These are phyloP conservation scores for Trididemnum miniatum DNA, from an alignment of 23 tunicate genomes.

Conservation along the genomic window DNA sequence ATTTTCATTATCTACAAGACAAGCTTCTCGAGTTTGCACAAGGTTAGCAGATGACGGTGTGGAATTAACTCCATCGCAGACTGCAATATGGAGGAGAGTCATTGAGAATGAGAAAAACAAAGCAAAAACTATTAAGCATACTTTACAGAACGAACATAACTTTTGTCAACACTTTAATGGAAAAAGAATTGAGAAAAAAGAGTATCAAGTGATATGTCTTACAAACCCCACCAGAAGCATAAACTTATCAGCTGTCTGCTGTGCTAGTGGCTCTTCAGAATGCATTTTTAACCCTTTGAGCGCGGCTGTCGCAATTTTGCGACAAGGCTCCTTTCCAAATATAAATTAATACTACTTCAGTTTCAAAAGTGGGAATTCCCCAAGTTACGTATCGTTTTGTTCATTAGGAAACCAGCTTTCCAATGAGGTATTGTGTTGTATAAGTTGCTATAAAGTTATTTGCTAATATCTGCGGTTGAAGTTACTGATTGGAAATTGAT, in stretches of 20 bases:
- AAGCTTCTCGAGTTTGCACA: neutral
- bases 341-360: too few species aligned
- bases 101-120: neutral
- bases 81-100: conserved; percentile 1
- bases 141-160: neutral
- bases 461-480: too few species aligned
- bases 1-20: neutral
- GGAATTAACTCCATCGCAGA: neutral
- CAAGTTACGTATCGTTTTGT: too few species aligned
- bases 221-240: conserved; percentile 8
- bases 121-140: neutral
- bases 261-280: conserved; percentile 14
- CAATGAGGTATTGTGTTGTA: too few species aligned
- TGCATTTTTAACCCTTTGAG: too few species aligned
- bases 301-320: too few species aligned
- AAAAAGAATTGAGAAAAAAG: neutral
- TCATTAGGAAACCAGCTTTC: too few species aligned
- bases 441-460: too few species aligned
- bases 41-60: neutral
- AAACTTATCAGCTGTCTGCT: conserved; percentile 16
- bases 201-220: neutral
- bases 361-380: too few species aligned
- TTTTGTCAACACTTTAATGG: neutral
- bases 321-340: too few species aligned
- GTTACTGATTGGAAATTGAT: too few species aligned